Evolutionary conservation across 2,113 vertebrate genomes (phyloP).

Genomic region (Nesospiza acunhae): DNA sequence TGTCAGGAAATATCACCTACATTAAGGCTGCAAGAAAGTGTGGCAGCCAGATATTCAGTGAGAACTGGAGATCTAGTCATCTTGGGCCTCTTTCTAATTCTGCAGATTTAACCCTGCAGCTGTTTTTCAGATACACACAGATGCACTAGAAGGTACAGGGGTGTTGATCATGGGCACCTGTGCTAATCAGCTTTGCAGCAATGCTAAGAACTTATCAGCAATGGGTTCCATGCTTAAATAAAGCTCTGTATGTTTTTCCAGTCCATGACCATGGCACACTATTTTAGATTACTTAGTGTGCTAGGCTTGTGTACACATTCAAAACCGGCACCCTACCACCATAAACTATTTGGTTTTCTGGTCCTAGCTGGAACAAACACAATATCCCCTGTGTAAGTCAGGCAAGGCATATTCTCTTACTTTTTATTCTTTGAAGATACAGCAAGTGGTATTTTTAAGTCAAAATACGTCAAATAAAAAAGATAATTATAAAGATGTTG

Average conservation of each 20-base stretch:
- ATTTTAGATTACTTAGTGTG: background rate
- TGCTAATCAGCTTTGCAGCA: background rate
- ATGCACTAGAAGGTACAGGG: background rate
- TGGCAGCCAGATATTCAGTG: background rate
- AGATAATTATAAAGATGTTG: background rate
- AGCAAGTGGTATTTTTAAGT: background rate
- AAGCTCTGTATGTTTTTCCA: background rate
- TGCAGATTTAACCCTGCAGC: background rate
- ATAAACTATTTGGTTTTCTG: background rate
- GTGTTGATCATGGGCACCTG: background rate
- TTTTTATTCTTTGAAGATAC: background rate
- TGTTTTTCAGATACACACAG: background rate
- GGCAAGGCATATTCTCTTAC: background rate
- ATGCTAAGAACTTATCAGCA: background rate
- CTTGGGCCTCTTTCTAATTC: background rate
- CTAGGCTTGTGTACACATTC: background rate
- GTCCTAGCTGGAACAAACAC: background rate
- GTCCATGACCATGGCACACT: background rate
- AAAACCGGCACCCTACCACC: background rate
- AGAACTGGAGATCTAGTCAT: background rate
- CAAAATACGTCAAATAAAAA: background rate
- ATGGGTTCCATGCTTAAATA: background rate
- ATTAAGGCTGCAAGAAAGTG: background rate
- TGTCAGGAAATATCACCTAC: background rate
- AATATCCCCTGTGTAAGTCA: rapidly evolving